phyloP scores from a whole-genome alignment of 2,113 vertebrate species.

The Hydrochoerus hydrochaeris region DNA sequence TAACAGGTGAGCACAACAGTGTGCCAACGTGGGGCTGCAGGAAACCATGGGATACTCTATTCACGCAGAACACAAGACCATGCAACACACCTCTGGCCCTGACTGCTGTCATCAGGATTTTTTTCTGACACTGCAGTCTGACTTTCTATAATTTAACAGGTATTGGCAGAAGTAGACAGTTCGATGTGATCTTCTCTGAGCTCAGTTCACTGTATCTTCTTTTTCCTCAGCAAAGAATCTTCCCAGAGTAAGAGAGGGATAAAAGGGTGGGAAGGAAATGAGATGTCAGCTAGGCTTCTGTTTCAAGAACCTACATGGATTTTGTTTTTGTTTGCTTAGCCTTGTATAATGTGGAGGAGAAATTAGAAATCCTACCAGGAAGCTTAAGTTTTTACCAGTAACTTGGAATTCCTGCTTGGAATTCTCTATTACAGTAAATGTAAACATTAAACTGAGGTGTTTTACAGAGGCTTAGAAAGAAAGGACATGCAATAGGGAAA shows the following conservation, averaged over 20 bases:
- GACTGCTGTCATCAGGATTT: neutral
- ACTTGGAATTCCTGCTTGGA: neutral
- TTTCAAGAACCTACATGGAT: neutral
- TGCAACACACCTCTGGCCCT: neutral
- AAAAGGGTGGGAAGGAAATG: neutral
- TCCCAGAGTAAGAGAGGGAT: neutral
- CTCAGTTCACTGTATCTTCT: neutral
- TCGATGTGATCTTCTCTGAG: neutral
- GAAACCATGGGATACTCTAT: neutral
- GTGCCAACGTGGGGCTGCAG: neutral
- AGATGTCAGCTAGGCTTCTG: neutral
- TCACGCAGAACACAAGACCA: neutral
- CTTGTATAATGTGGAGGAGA: neutral
- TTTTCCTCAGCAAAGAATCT: neutral
- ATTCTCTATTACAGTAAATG: neutral
- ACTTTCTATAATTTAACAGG: neutral
- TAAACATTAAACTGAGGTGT: neutral
- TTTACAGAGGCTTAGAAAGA: neutral
- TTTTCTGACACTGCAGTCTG: neutral
- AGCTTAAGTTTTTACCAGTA: neutral
- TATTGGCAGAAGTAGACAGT: neutral
- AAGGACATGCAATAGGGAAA: neutral
- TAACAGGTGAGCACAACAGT: neutral
- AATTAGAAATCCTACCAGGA: neutral
- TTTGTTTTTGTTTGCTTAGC: neutral